phyloP scores from a whole-genome alignment of 1,140 invertebrate species.

The Leptinotarsa undecemlineata region DNA sequence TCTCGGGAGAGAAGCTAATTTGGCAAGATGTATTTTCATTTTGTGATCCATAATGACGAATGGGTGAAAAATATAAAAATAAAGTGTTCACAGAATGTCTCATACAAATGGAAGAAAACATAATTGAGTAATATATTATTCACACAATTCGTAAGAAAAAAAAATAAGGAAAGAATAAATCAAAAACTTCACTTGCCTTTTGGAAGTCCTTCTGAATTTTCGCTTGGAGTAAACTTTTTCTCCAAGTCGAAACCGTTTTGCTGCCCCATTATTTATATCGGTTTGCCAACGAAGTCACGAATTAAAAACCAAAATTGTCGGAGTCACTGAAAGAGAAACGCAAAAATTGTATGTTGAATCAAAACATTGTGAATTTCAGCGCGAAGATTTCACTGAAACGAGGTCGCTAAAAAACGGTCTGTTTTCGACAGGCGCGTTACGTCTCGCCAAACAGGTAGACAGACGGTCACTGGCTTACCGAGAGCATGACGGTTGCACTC shows the following conservation, averaged over 20 bases:
- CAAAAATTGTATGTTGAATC: no score
- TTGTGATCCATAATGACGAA: no score
- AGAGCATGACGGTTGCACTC: background rate
- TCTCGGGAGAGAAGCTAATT: no score
- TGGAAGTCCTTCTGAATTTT: background rate
- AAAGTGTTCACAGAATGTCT: no score
- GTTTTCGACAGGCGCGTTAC: slow-evolving; percentile 1
- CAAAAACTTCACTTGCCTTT: slow-evolving; percentile 1
- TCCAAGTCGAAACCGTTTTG: slow-evolving; percentile 19
- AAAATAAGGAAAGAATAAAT: no score
- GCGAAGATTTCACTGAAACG: background rate
- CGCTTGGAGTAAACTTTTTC: slow-evolving; percentile 10
- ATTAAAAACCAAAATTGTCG: no score
- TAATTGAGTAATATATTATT: no score
- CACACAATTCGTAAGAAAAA: no score
- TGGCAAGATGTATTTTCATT: no score
- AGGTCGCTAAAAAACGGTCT: background rate
- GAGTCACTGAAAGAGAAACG: no score
- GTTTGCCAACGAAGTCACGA: background rate
- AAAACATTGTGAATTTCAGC: background rate
- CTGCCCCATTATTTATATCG: background rate
- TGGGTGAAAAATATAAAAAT: no score
- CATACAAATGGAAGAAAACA: no score
- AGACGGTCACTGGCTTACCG: slow-evolving; percentile 6
- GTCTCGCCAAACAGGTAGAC: background rate